These are phyloP conservation scores for Erinaceus europaeus DNA, from an alignment of 2,113 vertebrate species.

Conservation along the genomic window DNA sequence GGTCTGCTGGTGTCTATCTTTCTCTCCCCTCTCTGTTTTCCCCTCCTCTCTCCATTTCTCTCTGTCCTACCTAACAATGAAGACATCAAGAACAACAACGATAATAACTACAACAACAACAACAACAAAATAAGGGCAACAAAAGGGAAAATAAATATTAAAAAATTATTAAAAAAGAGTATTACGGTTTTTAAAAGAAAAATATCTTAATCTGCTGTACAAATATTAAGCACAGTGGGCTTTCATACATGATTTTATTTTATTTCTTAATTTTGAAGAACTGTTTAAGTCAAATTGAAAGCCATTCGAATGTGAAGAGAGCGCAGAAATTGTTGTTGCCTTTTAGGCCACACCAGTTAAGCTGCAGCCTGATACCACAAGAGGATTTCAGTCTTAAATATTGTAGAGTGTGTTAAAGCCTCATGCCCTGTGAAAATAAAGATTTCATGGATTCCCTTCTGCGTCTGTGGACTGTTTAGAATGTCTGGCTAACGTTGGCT, in stretches of 20 bases:
- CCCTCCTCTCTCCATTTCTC: background rate
- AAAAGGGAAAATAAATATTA: background rate
- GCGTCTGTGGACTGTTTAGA: background rate
- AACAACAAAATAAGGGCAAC: background rate
- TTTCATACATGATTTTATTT: constrained; percentile 24
- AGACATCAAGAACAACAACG: background rate
- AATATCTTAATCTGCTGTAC: background rate
- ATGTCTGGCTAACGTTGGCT: constrained; percentile 25
- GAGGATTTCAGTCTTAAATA: constrained; percentile 39
- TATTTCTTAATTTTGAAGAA: background rate
- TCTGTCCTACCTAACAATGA: background rate
- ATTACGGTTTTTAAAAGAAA: background rate
- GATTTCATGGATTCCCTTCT: constrained; percentile 6
- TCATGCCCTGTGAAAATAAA: constrained; percentile 32
- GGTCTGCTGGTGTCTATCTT: too few relatives aligned
- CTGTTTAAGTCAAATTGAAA: background rate
- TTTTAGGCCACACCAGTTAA: constrained; percentile 40
- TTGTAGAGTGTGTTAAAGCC: background rate
- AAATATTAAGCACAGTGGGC: too few relatives aligned
- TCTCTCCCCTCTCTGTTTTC: background rate
- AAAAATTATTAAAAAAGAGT: too few relatives aligned
- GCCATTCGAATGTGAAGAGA: background rate
- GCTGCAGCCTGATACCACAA: background rate
- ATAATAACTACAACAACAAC: background rate
- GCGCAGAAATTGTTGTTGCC: background rate